Evolutionary conservation across 2,888 invertebrate genomes (phyloP).

Genomic region (Orgyia antiqua): DNA sequence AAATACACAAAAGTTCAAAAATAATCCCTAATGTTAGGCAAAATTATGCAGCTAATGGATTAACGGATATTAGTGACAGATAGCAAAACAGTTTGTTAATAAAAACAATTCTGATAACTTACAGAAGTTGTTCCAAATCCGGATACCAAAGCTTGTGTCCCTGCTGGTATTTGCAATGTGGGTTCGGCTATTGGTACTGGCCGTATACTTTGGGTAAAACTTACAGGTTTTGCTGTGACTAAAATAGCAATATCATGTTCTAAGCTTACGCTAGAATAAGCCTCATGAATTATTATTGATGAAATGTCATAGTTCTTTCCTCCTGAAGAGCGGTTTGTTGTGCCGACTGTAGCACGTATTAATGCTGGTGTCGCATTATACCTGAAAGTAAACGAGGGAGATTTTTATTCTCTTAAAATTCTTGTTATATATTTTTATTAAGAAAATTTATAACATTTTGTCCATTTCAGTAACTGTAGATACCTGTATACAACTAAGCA

Average conservation of each 20-base stretch:
- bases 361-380: slow-evolving; percentile 32
- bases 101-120: too few relatives aligned
- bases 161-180: slow-evolving; percentile 35
- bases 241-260: slow-evolving; percentile 60
- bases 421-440: too few relatives aligned
- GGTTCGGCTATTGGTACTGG: slow-evolving; percentile 40
- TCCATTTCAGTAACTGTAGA: too few relatives aligned
- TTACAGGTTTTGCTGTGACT: slow-evolving; percentile 37
- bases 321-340: slow-evolving; percentile 42
- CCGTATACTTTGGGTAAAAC: slow-evolving; percentile 35
- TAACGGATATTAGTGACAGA: too few relatives aligned
- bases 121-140: slow-evolving; percentile 58
- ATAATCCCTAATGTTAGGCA: too few relatives aligned
- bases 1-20: too few relatives aligned
- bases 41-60: too few relatives aligned
- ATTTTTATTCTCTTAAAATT: too few relatives aligned
- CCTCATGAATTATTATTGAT: slow-evolving; percentile 40
- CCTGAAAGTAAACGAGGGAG: slow-evolving; percentile 30
- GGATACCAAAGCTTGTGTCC: slow-evolving; percentile 55
- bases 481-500: too few relatives aligned
- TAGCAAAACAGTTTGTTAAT: too few relatives aligned
- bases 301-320: slow-evolving; percentile 47
- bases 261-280: slow-evolving; percentile 40
- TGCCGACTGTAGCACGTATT: slow-evolving; percentile 49
- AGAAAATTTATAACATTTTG: too few relatives aligned